phyloP scores from a whole-genome alignment of 2,797 vertebrate species.

The Notolepis coatsorum region DNA sequence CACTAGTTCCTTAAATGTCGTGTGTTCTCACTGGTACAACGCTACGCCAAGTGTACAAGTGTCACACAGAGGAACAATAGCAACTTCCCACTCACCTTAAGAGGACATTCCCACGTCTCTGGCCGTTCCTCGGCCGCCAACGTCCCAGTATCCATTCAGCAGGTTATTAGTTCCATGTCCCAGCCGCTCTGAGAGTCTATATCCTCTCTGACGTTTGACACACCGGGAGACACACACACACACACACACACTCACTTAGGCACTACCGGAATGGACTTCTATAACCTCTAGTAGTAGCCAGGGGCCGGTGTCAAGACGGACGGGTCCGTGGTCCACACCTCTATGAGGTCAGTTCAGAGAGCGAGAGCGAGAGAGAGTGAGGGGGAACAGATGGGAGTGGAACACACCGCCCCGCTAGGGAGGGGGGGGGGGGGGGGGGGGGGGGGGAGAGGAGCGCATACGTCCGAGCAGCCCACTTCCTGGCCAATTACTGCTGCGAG shows the following conservation, averaged over 20 bases:
- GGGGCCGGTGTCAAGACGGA: conserved; percentile 40
- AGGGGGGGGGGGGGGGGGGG: conserved; percentile 42
- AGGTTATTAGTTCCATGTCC: conserved; percentile 80
- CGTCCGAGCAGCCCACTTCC: conserved; percentile 70
- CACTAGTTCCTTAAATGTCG: no score
- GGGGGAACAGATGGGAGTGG: conserved; percentile 67
- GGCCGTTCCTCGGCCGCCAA: conserved; percentile 42
- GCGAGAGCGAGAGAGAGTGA: conserved; percentile 58
- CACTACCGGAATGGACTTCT: conserved; percentile 17
- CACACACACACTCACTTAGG: conserved; percentile 21
- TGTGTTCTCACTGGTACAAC: no score
- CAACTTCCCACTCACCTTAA: conserved; percentile 70
- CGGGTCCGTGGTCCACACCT: conserved; percentile 70
- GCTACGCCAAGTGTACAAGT: background rate
- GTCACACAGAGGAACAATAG: conserved; percentile 15
- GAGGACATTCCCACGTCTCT: conserved; percentile 49
- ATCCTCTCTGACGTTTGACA: background rate
- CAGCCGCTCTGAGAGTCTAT: conserved; percentile 29
- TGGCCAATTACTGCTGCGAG: conserved; percentile 77
- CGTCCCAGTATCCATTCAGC: conserved; percentile 67
- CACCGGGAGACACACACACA: conserved; percentile 11
- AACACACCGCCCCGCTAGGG: conserved; percentile 63
- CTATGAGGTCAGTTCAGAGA: conserved; percentile 72
- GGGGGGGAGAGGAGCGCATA: conserved; percentile 55
- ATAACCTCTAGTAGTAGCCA: no score